These are phyloP conservation scores for Esox lucius DNA, from an alignment of 2,797 vertebrate genomes.

Conservation along the genomic window DNA sequence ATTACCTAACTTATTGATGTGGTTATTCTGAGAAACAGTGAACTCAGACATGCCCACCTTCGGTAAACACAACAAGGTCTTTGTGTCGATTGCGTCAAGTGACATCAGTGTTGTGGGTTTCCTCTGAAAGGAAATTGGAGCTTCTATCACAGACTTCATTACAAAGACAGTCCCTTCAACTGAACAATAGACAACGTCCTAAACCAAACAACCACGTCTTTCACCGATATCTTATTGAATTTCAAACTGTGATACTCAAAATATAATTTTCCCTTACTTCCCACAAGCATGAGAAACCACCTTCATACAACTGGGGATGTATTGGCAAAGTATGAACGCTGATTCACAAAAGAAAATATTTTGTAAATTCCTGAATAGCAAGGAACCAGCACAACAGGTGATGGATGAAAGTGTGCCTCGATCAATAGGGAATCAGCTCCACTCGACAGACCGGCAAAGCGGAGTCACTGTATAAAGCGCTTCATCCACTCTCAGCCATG, in stretches of 20 bases:
- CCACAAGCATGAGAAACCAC: too few relatives aligned
- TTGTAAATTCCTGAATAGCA: background rate
- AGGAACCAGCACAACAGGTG: background rate
- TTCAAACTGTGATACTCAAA: background rate
- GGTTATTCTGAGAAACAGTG: too few relatives aligned
- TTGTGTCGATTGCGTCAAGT: constrained; percentile 27
- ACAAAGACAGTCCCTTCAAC: constrained; percentile 42
- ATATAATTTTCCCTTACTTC: background rate
- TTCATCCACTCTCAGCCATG: too few relatives aligned
- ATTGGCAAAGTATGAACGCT: background rate
- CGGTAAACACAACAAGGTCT: constrained; percentile 35
- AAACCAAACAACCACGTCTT: constrained; percentile 37
- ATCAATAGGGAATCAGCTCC: background rate
- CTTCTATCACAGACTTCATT: constrained; percentile 46
- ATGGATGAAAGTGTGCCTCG: background rate
- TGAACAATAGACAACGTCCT: constrained; percentile 26
- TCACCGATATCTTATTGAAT: constrained; percentile 27
- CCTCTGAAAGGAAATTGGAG: constrained; percentile 13
- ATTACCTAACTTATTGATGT: too few relatives aligned
- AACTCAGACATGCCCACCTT: constrained; percentile 27
- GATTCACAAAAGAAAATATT: background rate
- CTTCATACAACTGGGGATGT: too few relatives aligned
- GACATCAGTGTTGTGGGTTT: constrained; percentile 10
- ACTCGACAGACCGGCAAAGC: background rate
- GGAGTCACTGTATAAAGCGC: background rate